Conservation (phyloP, 2,888 invertebrate genomes). For the Keiferia lycopersicella region DNA sequence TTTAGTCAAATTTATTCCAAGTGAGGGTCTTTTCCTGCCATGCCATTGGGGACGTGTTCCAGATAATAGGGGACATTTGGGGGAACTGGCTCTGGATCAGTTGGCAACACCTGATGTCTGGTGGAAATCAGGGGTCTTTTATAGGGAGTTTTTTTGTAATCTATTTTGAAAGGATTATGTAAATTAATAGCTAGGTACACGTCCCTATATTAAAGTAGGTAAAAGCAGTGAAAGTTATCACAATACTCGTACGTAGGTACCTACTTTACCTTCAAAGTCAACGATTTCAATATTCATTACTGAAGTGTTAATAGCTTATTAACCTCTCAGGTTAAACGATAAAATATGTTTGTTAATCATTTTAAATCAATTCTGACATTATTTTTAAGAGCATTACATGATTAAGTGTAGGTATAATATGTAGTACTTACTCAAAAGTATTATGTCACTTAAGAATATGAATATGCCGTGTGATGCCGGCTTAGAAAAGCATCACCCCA, state of each 20-base stretch:
- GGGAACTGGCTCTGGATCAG: constrained; percentile 62
- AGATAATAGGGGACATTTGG: constrained; percentile 63
- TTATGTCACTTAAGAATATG: too few species aligned
- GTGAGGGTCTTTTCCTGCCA: constrained; percentile 56
- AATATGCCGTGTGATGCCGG: too few species aligned
- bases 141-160: constrained; percentile 31
- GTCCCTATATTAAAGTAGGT: neutral
- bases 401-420: too few species aligned
- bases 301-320: constrained; percentile 11
- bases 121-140: constrained; percentile 38
- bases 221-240: neutral
- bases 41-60: constrained; percentile 68
- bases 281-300: constrained; percentile 9
- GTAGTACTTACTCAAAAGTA: too few species aligned
- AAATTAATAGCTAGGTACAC: constrained; percentile 20
- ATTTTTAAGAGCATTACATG: neutral
- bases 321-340: constrained; percentile 22
- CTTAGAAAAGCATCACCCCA: too few species aligned
- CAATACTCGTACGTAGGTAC: too few species aligned
- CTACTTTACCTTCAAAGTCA: neutral
- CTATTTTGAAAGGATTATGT: constrained; percentile 50
- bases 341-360: neutral
- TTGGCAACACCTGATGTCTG: constrained; percentile 75
- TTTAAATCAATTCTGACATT: constrained; percentile 7
- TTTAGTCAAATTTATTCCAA: constrained; percentile 70